Conservation (phyloP, 1,140 invertebrate genomes). For the Thereuonema tuberculata region DNA sequence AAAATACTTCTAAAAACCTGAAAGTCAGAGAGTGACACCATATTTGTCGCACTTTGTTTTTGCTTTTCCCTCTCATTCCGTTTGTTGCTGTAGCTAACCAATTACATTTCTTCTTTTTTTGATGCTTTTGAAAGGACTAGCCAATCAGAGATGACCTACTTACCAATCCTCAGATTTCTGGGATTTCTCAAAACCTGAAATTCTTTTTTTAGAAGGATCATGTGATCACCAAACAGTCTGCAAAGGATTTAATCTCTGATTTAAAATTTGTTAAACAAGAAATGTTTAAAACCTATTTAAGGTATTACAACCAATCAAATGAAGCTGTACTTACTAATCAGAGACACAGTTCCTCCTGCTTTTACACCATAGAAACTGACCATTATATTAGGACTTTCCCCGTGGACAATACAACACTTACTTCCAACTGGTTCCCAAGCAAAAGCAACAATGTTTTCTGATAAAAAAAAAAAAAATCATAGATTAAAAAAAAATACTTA, state of each 20-base stretch:
- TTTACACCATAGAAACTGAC: slow-evolving; percentile 91
- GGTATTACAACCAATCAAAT: not conserved
- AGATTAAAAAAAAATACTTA: no score
- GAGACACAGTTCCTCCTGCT: slow-evolving; percentile 65
- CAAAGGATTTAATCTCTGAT: not conserved
- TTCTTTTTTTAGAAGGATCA: no score
- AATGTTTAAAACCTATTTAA: not conserved
- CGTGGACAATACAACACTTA: slow-evolving; percentile 93
- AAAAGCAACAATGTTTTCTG: slow-evolving; percentile 71
- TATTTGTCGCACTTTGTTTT: no score
- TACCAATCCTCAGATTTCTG: no score
- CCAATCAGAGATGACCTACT: no score
- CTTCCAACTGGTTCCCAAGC: slow-evolving; percentile 95
- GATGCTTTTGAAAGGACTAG: no score
- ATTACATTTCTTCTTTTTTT: no score
- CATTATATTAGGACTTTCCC: slow-evolving; percentile 71
- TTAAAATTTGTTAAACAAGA: slow-evolving; percentile 3
- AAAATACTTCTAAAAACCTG: no score
- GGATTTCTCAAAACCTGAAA: no score
- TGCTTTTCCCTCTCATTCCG: no score
- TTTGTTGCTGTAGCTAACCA: no score
- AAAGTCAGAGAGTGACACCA: no score
- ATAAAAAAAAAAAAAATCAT: slow-evolving; percentile 11
- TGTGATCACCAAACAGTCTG: not conserved
- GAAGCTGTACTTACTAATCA: slow-evolving; percentile 49